Conservation (phyloP, 2,888 invertebrate genomes). For the Melanargia galathea region DNA sequence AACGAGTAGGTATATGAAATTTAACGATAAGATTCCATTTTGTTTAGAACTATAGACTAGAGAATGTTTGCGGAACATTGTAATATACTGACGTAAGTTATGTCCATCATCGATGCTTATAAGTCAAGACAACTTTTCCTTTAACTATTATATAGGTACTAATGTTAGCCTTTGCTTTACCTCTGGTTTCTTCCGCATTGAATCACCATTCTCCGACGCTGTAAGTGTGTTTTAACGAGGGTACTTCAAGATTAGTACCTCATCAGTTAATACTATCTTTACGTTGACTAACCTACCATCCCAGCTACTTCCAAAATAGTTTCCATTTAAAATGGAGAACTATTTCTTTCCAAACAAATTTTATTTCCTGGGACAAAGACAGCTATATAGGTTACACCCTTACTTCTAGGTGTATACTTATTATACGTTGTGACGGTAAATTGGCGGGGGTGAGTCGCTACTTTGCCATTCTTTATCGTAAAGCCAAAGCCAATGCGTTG, state of each 20-base stretch:
- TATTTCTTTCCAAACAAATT: too few relatives aligned
- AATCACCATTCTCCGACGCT: background rate
- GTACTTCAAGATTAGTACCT: background rate
- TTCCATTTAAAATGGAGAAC: too few relatives aligned
- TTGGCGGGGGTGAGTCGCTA: too few relatives aligned
- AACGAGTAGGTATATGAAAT: slow-evolving; percentile 3
- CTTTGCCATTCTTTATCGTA: too few relatives aligned
- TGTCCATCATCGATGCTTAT: slow-evolving; percentile 14
- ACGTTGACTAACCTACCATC: too few relatives aligned
- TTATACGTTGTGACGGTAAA: too few relatives aligned
- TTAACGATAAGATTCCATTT: slow-evolving; percentile 21
- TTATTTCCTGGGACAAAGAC: too few relatives aligned
- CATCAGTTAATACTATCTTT: background rate
- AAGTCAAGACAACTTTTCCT: slow-evolving; percentile 20
- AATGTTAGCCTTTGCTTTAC: background rate
- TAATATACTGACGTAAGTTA: slow-evolving; percentile 25
- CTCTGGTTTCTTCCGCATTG: slow-evolving; percentile 7
- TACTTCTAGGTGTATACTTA: too few relatives aligned
- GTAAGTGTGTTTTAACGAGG: background rate
- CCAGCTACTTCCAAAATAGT: too few relatives aligned
- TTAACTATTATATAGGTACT: background rate
- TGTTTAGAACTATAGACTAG: background rate
- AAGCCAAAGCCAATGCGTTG: too few relatives aligned
- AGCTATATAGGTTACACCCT: too few relatives aligned
- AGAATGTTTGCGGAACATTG: slow-evolving; percentile 18